phyloP scores from a whole-genome alignment of 30 jellyfish, hydroid and myxozoan genomes.

The Aurelia aurita region DNA sequence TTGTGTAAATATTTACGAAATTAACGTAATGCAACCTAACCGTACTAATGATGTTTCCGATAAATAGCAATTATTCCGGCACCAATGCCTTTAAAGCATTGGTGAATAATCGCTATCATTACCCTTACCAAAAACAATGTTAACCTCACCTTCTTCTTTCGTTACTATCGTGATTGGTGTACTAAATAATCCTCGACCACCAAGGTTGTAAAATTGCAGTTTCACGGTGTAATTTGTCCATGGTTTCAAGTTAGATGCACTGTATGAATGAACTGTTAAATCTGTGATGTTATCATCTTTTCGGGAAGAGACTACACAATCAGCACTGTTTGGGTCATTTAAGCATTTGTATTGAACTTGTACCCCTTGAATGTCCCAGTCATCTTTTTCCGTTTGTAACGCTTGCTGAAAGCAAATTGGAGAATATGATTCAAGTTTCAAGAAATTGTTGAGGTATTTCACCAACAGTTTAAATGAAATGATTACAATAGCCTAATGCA shows the following conservation, averaged over 20 bases:
- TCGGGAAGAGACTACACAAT: not conserved
- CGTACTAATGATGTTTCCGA: too few relatives aligned
- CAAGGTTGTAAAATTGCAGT: conserved; percentile 28
- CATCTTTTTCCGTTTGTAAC: conserved; percentile 4
- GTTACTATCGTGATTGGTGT: not conserved
- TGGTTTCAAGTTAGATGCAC: not conserved
- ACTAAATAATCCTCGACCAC: conserved; percentile 21
- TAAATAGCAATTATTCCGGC: too few relatives aligned
- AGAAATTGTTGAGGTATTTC: too few relatives aligned
- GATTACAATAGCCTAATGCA: too few relatives aligned
- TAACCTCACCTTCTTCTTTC: not conserved
- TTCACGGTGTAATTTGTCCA: conserved; percentile 51
- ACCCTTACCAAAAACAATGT: too few relatives aligned
- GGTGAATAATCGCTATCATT: too few relatives aligned
- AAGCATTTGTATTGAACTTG: conserved; percentile 1
- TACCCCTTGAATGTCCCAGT: conserved; percentile 48
- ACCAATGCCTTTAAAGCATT: not conserved
- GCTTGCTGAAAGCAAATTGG: conserved; percentile 7
- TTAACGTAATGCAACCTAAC: too few relatives aligned
- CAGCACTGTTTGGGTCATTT: not conserved
- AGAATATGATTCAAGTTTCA: not conserved
- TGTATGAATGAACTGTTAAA: not conserved
- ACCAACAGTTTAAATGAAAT: too few relatives aligned
- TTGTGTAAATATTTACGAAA: too few relatives aligned
- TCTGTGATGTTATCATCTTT: conserved; percentile 6